These are phyloP conservation scores for Nibea albiflora DNA, from an alignment of 2,113 vertebrate species.

Conservation along the genomic window DNA sequence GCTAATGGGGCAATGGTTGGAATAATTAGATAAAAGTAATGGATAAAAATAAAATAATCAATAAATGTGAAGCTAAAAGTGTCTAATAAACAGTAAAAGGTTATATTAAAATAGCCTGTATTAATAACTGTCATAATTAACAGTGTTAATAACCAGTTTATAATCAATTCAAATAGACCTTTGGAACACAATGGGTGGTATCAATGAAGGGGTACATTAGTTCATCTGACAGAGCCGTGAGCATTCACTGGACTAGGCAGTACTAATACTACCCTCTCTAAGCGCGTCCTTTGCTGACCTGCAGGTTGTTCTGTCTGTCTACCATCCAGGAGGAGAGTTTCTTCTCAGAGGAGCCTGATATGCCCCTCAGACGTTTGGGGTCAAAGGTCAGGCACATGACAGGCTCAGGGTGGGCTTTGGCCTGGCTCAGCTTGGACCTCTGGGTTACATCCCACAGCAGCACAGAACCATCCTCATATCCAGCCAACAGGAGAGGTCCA, in stretches of 20 bases:
- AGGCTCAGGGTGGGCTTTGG: conserved; percentile 89
- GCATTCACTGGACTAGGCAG: not conserved
- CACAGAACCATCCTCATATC: conserved; percentile 95
- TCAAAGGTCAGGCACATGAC: conserved; percentile 97
- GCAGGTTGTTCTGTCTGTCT: conserved; percentile 89
- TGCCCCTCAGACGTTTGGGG: conserved; percentile 84
- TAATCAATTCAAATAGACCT: not conserved
- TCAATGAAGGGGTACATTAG: not conserved
- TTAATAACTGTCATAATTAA: not conserved
- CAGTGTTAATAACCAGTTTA: not conserved
- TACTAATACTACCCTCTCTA: not conserved
- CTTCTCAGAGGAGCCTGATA: conserved; percentile 93
- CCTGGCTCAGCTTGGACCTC: conserved; percentile 84
- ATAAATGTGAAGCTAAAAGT: not conserved
- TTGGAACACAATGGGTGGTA: not conserved
- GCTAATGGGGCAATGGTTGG: no score
- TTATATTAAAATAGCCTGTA: no score
- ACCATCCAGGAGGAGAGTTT: conserved; percentile 90
- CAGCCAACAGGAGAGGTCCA: conserved; percentile 88
- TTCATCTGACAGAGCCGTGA: not conserved
- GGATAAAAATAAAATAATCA: not conserved
- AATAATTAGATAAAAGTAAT: not conserved
- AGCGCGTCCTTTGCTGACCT: conserved; percentile 88
- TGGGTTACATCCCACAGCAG: conserved; percentile 91
- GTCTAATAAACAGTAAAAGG: not conserved